Evolutionary conservation across 1,140 invertebrate genomes (phyloP), one percentile per base, ranked within the genome.

Genomic region (Leptoteleia sp.): DNA sequence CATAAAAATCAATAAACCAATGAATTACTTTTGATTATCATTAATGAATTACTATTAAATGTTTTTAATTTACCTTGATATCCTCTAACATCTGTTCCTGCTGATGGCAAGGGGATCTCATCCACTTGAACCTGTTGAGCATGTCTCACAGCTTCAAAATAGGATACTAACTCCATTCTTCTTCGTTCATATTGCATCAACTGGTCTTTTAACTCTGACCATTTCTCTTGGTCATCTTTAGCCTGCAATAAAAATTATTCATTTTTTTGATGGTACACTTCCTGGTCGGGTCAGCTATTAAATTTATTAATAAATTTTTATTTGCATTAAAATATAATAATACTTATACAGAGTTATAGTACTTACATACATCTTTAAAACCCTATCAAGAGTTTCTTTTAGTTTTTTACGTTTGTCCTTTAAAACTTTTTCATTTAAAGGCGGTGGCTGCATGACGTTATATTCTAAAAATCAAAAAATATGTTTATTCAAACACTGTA

Each of bases 361-460:
- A 96, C 96, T 96, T 94, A 97, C 96, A 95, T 98, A 98, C 91
- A 99, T 94, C 90, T 95, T 94, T 80, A 98, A 92, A 25, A 99
- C 96, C 82, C 97, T 92, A 78, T 98, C 96, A 90, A 98, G 94
- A 1, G 97, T 99, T 87, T 99, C 98, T 88, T 95, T 94, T 4
- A 99, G 90, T 89, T 99, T 99, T 86, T 97, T 97, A 77, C 98
- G 90, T 90, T 99, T 99, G 83, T 99, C 98, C 89, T 97, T 96
- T 45, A 99, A 89, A 11, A 99, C 97, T 91, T 98, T 99, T 85
- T 99, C 97, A 91, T 98, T 98, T 1, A 99, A 88, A 9, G 96
- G 95, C 22, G 97, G 97, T 40, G 97, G 95, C 84, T 97, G 95
- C 80, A 96, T 91, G 1, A 98, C 96, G 91, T 99, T 98, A 84